Evolutionary conservation across 1,140 invertebrate species (phyloP).

Genomic region (Centruroides sculpturatus): DNA sequence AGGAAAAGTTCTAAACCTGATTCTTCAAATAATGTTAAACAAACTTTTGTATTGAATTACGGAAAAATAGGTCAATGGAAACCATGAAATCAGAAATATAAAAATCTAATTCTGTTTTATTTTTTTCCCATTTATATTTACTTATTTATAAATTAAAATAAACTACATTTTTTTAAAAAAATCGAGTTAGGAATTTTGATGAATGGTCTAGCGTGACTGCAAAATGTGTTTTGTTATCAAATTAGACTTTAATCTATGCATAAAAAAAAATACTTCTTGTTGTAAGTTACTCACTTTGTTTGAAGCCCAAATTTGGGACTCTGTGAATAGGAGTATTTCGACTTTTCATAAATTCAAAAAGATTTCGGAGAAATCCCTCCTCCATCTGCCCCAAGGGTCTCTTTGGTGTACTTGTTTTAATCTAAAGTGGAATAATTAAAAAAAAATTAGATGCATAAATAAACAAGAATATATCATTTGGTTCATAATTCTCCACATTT

Average conservation of each 20-base stretch:
- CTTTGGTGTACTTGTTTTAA: constrained; percentile 10
- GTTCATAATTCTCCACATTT: too few species aligned
- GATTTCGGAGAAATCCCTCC: constrained; percentile 49
- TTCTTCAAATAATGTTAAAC: not conserved
- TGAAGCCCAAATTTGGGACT: constrained; percentile 58
- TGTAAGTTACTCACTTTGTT: constrained; percentile 45
- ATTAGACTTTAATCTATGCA: not conserved
- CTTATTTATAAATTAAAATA: not conserved
- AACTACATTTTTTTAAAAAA: not conserved
- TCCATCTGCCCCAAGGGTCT: constrained; percentile 32
- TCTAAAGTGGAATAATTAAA: not conserved
- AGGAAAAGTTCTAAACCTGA: not conserved
- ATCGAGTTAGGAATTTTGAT: too few species aligned
- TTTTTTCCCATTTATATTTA: not conserved
- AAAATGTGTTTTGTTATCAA: too few species aligned
- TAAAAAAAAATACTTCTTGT: not conserved
- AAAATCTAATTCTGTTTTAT: not conserved
- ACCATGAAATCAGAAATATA: not conserved
- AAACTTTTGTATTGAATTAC: not conserved
- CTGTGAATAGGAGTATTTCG: constrained; percentile 54
- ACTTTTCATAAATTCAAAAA: constrained; percentile 55
- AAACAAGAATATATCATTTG: too few species aligned
- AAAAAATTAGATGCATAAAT: too few species aligned
- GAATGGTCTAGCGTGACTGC: too few species aligned
- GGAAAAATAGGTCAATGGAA: not conserved